phyloP scores from a whole-genome alignment of 2,888 invertebrate genomes.

The Pristionchus japonicus region DNA sequence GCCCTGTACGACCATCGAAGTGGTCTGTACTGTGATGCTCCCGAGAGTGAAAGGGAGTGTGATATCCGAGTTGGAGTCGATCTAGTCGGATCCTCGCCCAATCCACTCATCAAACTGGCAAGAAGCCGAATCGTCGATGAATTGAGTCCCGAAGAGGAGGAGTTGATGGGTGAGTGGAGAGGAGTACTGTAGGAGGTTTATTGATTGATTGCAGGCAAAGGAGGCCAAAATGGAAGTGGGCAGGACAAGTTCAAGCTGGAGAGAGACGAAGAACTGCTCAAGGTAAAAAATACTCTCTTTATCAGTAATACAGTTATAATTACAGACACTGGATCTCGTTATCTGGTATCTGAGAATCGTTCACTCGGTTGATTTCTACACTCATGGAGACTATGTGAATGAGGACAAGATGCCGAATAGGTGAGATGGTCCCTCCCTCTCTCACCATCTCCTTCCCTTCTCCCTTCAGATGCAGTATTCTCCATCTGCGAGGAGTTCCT shows the following conservation, averaged over 20 bases:
- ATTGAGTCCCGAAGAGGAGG: conserved; percentile 97
- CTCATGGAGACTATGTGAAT: conserved; percentile 97
- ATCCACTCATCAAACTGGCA: conserved; percentile 5
- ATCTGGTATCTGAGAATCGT: conserved; percentile 94
- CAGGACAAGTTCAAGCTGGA: conserved; percentile 76
- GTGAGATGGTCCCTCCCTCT: conserved; percentile 46
- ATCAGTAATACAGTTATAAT: background rate
- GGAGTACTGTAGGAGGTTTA: background rate
- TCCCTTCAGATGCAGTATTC: conserved; percentile 87
- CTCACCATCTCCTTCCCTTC: background rate
- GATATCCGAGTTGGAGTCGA: conserved; percentile 61
- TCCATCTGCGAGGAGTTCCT: conserved; percentile 93
- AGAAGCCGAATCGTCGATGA: conserved; percentile 83
- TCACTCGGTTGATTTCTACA: conserved; percentile 98
- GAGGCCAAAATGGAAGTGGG: conserved; percentile 16
- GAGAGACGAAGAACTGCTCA: conserved; percentile 34
- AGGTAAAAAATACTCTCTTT: background rate
- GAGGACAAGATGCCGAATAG: conserved; percentile 99
- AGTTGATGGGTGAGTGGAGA: conserved; percentile 78
- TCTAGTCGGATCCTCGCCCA: conserved; percentile 48
- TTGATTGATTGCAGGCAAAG: conserved; percentile 18
- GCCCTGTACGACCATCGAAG: conserved; percentile 77
- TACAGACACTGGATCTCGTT: conserved; percentile 86
- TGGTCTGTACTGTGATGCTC: conserved; percentile 75
- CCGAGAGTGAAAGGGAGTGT: conserved; percentile 57